These are phyloP conservation scores for Helicolenus hilgendorfi DNA, from an alignment of 2,797 vertebrate genomes.

Conservation along the genomic window DNA sequence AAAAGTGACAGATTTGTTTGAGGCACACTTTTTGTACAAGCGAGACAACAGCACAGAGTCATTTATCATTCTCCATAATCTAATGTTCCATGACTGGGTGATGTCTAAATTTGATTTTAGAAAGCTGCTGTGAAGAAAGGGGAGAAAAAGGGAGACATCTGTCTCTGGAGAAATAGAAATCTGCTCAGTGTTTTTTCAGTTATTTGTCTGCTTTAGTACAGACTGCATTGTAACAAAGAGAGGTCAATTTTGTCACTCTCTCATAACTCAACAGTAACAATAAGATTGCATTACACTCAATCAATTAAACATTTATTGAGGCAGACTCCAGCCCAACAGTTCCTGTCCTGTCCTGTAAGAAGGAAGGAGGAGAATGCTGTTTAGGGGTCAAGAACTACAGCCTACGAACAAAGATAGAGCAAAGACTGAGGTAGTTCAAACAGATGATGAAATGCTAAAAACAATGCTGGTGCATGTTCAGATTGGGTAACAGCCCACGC, in stretches of 20 bases:
- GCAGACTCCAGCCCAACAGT: background rate
- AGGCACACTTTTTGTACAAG: background rate
- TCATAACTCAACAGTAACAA: background rate
- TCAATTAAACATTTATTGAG: background rate
- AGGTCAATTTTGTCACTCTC: background rate
- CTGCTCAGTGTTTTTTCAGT: background rate
- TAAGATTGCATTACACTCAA: background rate
- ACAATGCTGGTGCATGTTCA: too few relatives aligned
- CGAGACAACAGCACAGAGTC: background rate
- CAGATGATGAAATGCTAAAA: background rate
- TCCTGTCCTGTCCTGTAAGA: background rate
- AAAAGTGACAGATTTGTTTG: background rate
- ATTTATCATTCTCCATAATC: background rate
- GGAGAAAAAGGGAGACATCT: background rate
- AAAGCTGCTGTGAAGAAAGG: background rate
- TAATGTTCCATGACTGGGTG: background rate
- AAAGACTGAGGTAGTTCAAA: background rate
- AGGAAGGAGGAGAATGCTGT: background rate
- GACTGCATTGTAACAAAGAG: background rate
- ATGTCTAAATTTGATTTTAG: background rate
- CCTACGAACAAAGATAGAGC: background rate
- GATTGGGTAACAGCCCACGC: too few relatives aligned
- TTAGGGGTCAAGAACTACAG: background rate
- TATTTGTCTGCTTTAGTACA: background rate
- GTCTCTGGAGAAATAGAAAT: background rate